These are phyloP conservation scores for Drosophila siamana DNA, from an alignment of 2,888 invertebrate species.

Conservation along the genomic window DNA sequence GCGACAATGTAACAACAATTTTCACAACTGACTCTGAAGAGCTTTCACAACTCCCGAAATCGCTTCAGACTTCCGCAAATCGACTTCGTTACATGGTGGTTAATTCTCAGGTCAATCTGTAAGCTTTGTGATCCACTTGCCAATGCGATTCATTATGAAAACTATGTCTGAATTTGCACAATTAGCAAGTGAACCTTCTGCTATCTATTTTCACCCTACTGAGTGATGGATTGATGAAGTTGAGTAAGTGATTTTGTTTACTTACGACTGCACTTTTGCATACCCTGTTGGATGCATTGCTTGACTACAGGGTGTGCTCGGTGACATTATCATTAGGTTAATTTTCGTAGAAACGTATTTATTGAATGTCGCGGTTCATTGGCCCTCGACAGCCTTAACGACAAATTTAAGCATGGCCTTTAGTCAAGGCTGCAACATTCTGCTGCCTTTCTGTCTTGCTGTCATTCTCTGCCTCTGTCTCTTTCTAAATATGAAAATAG, in stretches of 20 bases:
- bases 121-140: not conserved
- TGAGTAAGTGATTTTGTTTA: not conserved
- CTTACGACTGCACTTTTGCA: not conserved
- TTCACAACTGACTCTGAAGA: not conserved
- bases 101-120: not conserved
- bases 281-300: not conserved
- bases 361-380: slow-evolving; percentile 31
- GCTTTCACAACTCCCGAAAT: no score
- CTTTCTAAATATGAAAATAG: not conserved
- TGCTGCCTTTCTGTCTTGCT: not conserved
- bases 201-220: no score
- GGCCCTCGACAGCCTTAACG: slow-evolving; percentile 24
- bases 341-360: not conserved
- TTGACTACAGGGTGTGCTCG: slow-evolving; percentile 3
- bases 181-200: no score
- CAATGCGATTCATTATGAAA: slow-evolving; percentile 1
- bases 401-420: slow-evolving; percentile 32
- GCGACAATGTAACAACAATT: not conserved
- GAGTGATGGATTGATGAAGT: no score
- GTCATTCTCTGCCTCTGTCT: no score
- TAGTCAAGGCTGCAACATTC: slow-evolving; percentile 18
- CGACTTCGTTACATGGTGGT: not conserved
- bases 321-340: slow-evolving; percentile 1
- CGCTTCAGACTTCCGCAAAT: not conserved
- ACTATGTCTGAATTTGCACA: no score